Evolutionary conservation across 2,888 invertebrate genomes (phyloP).

Genomic region (Microctonus aethiopoides): DNA sequence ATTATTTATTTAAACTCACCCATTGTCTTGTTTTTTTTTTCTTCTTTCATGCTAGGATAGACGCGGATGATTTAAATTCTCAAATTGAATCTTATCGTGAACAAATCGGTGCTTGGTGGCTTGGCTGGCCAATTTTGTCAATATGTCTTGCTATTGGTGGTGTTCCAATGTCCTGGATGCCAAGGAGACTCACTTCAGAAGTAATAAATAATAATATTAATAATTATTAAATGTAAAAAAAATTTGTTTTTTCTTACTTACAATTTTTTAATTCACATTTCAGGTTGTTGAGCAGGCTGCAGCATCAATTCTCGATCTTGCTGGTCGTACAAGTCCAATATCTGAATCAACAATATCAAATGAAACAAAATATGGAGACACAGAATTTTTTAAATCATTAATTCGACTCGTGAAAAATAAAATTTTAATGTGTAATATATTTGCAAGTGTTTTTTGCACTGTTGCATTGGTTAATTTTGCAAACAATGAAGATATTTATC

Average conservation of each 20-base stretch:
- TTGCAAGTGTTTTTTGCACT: conserved; percentile 69
- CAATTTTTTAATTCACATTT: background rate
- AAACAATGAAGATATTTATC: conserved; percentile 70
- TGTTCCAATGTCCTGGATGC: conserved; percentile 70
- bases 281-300: conserved; percentile 71
- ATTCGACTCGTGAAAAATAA: conserved; percentile 70
- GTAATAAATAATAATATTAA: conserved; percentile 40
- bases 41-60: conserved; percentile 49
- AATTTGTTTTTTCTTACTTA: background rate
- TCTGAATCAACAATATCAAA: conserved; percentile 27
- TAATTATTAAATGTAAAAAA: background rate
- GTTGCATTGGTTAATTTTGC: conserved; percentile 71
- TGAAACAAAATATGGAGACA: conserved; percentile 43
- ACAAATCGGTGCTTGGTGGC: conserved; percentile 65
- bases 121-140: conserved; percentile 70
- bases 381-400: conserved; percentile 68
- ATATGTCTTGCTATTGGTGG: conserved; percentile 68
- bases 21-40: conserved; percentile 8
- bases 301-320: conserved; percentile 69
- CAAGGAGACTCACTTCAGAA: conserved; percentile 69
- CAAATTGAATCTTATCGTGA: conserved; percentile 53
- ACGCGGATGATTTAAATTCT: conserved; percentile 50
- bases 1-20: background rate
- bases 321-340: conserved; percentile 43
- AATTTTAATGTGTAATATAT: conserved; percentile 69